Evolutionary conservation across 2,797 vertebrate genomes (phyloP).

Genomic region (Melanotaenia pygmaea): DNA sequence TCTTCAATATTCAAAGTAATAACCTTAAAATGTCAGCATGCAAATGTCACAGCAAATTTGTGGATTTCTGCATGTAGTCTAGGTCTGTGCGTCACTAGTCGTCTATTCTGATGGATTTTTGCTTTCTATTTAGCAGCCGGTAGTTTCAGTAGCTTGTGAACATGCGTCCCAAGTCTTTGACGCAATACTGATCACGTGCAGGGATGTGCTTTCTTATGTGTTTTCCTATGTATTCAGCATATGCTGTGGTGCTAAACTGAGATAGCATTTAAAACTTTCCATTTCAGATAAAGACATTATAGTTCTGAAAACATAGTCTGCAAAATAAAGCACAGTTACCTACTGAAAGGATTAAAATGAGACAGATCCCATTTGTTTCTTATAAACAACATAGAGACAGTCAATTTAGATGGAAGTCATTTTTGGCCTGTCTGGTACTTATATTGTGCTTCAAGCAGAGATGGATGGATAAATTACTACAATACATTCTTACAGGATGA

Average conservation of each 20-base stretch:
- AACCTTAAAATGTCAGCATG: not conserved
- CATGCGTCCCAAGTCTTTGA: not conserved
- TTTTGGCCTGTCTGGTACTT: slow-evolving; percentile 2
- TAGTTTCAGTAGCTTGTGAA: slow-evolving; percentile 22
- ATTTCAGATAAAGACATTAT: not conserved
- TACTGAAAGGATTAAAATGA: not conserved
- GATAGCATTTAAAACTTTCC: not conserved
- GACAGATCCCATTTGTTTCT: slow-evolving; percentile 9
- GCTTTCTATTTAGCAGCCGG: slow-evolving; percentile 11
- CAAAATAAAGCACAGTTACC: not conserved
- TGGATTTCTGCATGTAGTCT: not conserved
- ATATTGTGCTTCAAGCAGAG: not conserved
- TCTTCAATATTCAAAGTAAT: not conserved
- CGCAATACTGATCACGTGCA: slow-evolving; percentile 30
- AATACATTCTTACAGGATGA: not conserved
- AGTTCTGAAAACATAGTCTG: not conserved
- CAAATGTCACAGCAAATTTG: not conserved
- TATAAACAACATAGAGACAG: slow-evolving; percentile 9
- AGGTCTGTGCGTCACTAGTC: not conserved
- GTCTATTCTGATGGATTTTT: not conserved
- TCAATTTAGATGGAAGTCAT: slow-evolving; percentile 1
- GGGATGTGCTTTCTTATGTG: not conserved
- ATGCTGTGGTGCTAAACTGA: not conserved
- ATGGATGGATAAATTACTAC: not conserved
- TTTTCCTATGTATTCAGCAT: slow-evolving; percentile 9